A percentile compares a stretch with the other conserved stretches of the same genome.
phyloP scores from a whole-genome alignment of 2,113 vertebrate species.

The Chiloscyllium plagiosum region DNA sequence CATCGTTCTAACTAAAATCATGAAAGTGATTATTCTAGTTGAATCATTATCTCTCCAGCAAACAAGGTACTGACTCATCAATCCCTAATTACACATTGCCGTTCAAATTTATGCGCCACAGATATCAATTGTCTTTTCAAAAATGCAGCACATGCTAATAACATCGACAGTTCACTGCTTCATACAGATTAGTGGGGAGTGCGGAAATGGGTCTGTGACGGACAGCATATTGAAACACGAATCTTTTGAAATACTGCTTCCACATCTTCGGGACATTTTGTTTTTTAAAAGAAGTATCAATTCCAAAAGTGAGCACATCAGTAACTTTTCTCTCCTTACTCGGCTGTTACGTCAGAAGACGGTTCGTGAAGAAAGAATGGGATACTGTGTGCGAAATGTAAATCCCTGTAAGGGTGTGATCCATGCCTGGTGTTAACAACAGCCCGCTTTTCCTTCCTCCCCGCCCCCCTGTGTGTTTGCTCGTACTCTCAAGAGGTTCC shows the following conservation, averaged over 20 bases:
- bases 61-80: background rate
- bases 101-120: conserved; percentile 25
- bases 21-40: background rate
- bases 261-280: background rate
- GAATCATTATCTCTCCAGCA: conserved; percentile 10
- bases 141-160: background rate
- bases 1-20: no score
- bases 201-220: background rate
- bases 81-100: conserved; percentile 2
- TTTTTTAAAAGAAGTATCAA: background rate
- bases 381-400: background rate
- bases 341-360: background rate
- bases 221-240: background rate
- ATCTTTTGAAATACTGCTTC: background rate
- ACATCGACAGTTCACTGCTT: background rate
- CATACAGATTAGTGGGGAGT: background rate
- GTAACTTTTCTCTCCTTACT: background rate
- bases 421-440: conserved; percentile 11
- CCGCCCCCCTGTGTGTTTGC: background rate
- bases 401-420: background rate
- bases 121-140: background rate
- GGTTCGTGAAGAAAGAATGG: no score
- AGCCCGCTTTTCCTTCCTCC: background rate
- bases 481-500: background rate
- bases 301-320: background rate